phyloP scores from a whole-genome alignment of 1,140 invertebrate genomes.

The Condylostylus longicornis region DNA sequence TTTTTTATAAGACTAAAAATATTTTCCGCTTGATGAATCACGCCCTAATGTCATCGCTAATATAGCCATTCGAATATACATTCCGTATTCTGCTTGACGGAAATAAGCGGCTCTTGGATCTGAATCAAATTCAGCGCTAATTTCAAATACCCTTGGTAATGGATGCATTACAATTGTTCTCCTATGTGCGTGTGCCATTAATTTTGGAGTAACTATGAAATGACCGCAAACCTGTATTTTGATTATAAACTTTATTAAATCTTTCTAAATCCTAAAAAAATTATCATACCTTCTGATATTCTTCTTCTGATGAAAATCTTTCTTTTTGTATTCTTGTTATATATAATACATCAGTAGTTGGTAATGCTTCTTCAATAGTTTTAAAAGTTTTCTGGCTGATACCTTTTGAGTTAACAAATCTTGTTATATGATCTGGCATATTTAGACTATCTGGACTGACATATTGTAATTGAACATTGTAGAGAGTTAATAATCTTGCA shows the following conservation, averaged over 20 bases:
- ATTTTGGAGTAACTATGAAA: slow-evolving; percentile 79
- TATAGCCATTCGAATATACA: slow-evolving; percentile 97
- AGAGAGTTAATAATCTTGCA: slow-evolving; percentile 76
- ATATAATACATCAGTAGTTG: slow-evolving; percentile 91
- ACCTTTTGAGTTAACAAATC: slow-evolving; percentile 63
- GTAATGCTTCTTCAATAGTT: slow-evolving; percentile 67
- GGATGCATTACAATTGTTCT: slow-evolving; percentile 97
- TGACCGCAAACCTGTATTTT: slow-evolving; percentile 53
- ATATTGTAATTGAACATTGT: slow-evolving; percentile 78
- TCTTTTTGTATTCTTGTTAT: slow-evolving; percentile 97
- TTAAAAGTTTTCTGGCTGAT: slow-evolving; percentile 60
- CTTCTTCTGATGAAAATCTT: slow-evolving; percentile 66
- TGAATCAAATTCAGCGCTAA: slow-evolving; percentile 82
- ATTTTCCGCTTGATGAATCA: neutral
- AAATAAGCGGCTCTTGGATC: slow-evolving; percentile 97
- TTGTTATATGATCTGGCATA: slow-evolving; percentile 77
- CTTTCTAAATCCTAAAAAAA: slow-evolving; percentile 10
- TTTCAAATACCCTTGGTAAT: slow-evolving; percentile 86
- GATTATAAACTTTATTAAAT: slow-evolving; percentile 5
- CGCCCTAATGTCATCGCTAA: slow-evolving; percentile 76
- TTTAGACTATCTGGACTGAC: slow-evolving; percentile 71
- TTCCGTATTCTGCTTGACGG: slow-evolving; percentile 91
- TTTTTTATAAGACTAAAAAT: too few relatives aligned
- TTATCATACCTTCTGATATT: slow-evolving; percentile 57
- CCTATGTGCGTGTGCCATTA: slow-evolving; percentile 88